Base-by-base conservation (phyloP, 2,797 vertebrate species). In the Simalia tracyae region DNA sequence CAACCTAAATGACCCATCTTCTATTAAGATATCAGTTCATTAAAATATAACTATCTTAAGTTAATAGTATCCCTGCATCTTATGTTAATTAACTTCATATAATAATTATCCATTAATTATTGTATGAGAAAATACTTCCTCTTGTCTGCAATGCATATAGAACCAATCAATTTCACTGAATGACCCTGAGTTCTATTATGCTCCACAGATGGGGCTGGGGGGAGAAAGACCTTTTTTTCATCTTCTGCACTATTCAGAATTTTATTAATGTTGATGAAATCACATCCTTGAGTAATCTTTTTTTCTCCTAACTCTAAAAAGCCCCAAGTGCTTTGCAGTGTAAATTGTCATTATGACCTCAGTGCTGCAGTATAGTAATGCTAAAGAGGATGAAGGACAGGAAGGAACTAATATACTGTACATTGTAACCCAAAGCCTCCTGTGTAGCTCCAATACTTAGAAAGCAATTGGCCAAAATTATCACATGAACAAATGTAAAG, bases 61-160 rank as follows among this genome's bases (percentile, higher is more conserved):
- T 81, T 85, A n/a, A 31, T 46, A 54, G 4, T 36, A 46, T 46
- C 76, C 84, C 31, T 59, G 60, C 42, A 87, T 26, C 36, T 84
- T 61, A 2, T 61, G 50, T 36, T 89, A 66, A 89, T 85, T 54
- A 84, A 84, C 28, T 92, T 88, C 59, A 66, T 84, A 63, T 64
- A 50, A 36, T 92, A 92, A 89, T 92, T 57, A 66, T 56, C 31
- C 31, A 64, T 84, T 89, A 92, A 84, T 42, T 76, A 59, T 22
- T 84, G n/a, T 56, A 56, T n/a, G 28, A 85, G 46, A 54, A 91
- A 84, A 17, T 5, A 84, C 50, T 92, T 92, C 28, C 24, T 84
- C 88, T 88, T 64, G 15, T 22, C 72, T 84, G 59, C 42, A 57
- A 84, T 89, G 2, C 85, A 57, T 89, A 84, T 50, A 56, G 50